phyloP scores from a whole-genome alignment of 2,888 invertebrate species.

The Trissolcus brochymenae region DNA sequence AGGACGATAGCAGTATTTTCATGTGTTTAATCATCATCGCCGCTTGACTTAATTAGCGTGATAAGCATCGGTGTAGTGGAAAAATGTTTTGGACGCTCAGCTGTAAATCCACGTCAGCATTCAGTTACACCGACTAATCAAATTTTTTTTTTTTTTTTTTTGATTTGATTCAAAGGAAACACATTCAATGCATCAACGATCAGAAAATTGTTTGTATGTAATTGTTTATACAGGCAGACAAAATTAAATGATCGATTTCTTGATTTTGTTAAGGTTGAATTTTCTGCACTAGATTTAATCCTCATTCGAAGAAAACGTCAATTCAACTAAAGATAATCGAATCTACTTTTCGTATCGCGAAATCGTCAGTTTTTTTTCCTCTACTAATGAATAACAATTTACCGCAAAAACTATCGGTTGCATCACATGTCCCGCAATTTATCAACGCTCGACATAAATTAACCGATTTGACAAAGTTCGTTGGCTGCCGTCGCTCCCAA shows the following conservation, averaged over 20 bases:
- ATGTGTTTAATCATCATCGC: slow-evolving; percentile 7
- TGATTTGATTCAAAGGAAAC: slow-evolving; percentile 1
- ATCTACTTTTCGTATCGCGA: slow-evolving; percentile 15
- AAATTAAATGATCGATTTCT: slow-evolving; percentile 70
- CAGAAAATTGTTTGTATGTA: no score
- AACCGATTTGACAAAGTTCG: slow-evolving; percentile 16
- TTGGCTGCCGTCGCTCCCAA: background rate
- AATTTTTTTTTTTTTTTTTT: no score
- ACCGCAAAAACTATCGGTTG: slow-evolving; percentile 4
- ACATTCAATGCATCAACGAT: slow-evolving; percentile 15
- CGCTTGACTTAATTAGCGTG: slow-evolving; percentile 16
- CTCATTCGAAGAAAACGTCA: slow-evolving; percentile 5
- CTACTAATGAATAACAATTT: background rate
- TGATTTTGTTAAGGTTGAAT: slow-evolving; percentile 26
- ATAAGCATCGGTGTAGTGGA: slow-evolving; percentile 1
- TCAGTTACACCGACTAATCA: background rate
- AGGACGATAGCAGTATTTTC: slow-evolving; percentile 14
- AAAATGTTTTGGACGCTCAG: background rate
- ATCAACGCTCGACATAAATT: slow-evolving; percentile 11
- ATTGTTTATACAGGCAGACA: slow-evolving; percentile 56
- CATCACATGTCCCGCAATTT: slow-evolving; percentile 9
- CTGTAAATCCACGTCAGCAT: slow-evolving; percentile 4
- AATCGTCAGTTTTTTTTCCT: slow-evolving; percentile 1
- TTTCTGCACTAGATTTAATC: no score
- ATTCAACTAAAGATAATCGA: slow-evolving; percentile 19